A percentile compares a stretch with the other conserved stretches of the same genome.
These are phyloP conservation scores for Paracyclopina nana DNA, from an alignment of 1,140 invertebrate genomes.

Conservation along the genomic window DNA sequence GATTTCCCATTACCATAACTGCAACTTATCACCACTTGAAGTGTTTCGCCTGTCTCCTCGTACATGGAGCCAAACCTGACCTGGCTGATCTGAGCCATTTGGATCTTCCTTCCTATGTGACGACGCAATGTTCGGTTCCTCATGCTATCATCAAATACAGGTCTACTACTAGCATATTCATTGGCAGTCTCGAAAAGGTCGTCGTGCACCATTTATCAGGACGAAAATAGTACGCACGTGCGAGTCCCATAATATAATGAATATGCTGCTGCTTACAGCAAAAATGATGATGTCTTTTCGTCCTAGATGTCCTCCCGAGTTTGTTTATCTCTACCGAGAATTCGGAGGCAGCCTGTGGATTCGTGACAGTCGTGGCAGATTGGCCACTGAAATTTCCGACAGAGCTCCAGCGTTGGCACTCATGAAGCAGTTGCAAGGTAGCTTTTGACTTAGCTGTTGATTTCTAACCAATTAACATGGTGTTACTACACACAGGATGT, in stretches of 20 bases:
- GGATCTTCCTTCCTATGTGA: not conserved
- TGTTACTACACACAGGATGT: no score
- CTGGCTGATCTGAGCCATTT: not conserved
- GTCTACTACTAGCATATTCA: no score
- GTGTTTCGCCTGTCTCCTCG: not conserved
- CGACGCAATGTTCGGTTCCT: not conserved
- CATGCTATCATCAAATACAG: constrained; percentile 1
- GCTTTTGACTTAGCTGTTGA: no score
- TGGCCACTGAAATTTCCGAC: not conserved
- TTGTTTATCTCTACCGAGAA: constrained; percentile 13
- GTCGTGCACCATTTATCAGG: no score
- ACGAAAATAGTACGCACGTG: no score
- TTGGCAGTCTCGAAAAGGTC: no score
- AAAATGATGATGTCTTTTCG: no score
- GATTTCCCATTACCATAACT: not conserved
- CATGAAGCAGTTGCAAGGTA: not conserved
- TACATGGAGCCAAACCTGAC: constrained; percentile 1
- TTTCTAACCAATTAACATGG: no score
- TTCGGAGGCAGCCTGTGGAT: constrained; percentile 10
- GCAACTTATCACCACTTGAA: constrained; percentile 7
- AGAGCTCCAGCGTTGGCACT: not conserved
- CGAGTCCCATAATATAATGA: no score
- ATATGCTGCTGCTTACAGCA: no score
- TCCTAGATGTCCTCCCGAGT: constrained; percentile 12
- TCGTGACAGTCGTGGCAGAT: constrained; percentile 1